Evolutionary conservation across 2,113 vertebrate species (phyloP).

Genomic region (Hippolais icterina): DNA sequence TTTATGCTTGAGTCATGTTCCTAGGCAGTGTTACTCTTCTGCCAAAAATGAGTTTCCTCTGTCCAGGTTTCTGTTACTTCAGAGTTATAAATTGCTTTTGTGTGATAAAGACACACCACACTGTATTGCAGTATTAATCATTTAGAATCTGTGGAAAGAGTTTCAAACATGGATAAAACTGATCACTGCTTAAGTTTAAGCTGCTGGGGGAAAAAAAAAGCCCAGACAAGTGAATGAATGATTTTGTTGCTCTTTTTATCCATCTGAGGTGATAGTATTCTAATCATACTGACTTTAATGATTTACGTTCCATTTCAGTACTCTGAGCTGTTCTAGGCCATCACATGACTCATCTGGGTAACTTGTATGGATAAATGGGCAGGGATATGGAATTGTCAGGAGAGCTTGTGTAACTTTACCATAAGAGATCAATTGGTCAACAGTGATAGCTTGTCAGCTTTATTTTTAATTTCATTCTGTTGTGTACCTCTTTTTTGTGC

Average conservation of each 20-base stretch:
- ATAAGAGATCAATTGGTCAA: not conserved
- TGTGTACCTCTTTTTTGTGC: not conserved
- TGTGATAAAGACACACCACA: not conserved
- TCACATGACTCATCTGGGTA: not conserved
- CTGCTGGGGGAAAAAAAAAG: too few relatives aligned
- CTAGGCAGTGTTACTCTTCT: not conserved
- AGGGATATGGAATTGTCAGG: not conserved
- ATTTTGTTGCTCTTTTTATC: not conserved
- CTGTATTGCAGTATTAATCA: not conserved
- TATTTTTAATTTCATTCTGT: not conserved
- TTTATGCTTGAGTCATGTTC: not conserved
- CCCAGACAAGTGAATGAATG: not conserved
- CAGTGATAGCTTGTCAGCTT: not conserved
- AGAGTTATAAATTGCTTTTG: not conserved
- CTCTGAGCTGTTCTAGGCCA: not conserved
- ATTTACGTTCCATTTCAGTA: not conserved
- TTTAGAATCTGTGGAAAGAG: not conserved
- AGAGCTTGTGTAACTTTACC: not conserved
- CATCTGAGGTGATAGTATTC: not conserved
- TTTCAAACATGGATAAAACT: not conserved
- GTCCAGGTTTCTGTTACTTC: not conserved
- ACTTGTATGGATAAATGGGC: not conserved
- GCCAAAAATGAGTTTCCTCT: not conserved
- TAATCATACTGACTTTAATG: not conserved
- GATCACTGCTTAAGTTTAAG: not conserved